Evolutionary conservation across 2,888 invertebrate species (phyloP), one percentile per base, ranked within the genome.

Genomic region (Gryllus longicercus): DNA sequence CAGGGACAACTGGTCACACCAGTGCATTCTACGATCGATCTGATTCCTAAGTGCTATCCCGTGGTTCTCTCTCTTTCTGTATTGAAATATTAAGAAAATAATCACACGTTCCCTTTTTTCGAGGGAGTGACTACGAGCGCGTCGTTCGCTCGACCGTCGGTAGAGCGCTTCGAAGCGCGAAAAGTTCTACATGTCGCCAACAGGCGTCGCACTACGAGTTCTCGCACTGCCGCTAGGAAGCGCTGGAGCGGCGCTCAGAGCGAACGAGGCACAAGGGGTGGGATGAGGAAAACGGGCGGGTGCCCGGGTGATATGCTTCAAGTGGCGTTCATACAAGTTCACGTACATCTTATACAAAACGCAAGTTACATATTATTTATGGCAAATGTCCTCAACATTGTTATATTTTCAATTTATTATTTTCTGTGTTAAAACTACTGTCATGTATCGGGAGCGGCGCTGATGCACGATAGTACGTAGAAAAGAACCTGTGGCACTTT

Each of bases 21-120:
- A 18, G 63, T 63, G 63, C n/a, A n/a, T 18, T 63, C 63, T 63
- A 63, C n/a, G 14, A 4, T 63, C 63, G 63, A 14, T 63, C 38
- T 63, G 63, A 63, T 18, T 63, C 63, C 63, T 63, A 63, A 63
- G 63, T 18, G 63, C 63, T 63, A 63, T 63, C n/a, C 63, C 63
- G 63, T 63, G 63, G 16, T 11, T 63, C 16, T 63, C 51, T 51
- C 63, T 63, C 16, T 18, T 63, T 63, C 63, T n/a, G n/a, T 63
- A 63, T 63, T 63, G 63, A 63, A 63, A 63, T 63, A 63, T 63
- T 63, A 63, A 63, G 63, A 63, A 63, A 63, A 63, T 63, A 63
- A 63, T 63, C 63, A 63, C n/a, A 63, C n/a, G 16, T n/a, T 63
- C 63, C 63, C 63, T 63, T 63, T 63, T 51, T 63, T 63, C 63